A percentile compares a stretch with the other conserved stretches of the same genome.
Evolutionary conservation across 2,797 vertebrate species (phyloP).

Genomic region (Rhinoraja longicauda): DNA sequence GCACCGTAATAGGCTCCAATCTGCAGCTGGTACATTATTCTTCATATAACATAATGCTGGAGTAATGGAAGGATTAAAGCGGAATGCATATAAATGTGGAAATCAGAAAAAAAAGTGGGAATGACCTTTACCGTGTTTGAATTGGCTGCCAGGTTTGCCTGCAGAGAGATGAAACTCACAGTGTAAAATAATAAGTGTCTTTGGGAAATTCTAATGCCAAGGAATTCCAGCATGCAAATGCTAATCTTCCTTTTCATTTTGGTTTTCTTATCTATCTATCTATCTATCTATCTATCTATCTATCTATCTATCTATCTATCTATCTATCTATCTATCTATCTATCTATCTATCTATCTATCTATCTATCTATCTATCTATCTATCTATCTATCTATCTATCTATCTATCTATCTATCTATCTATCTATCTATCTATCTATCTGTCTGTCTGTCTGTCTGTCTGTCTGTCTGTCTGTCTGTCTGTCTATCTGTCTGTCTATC

Average conservation of each 20-base stretch:
- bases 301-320: too few relatives aligned
- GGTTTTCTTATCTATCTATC: neutral
- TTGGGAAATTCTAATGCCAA: neutral
- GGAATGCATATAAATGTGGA: neutral
- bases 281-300: too few relatives aligned
- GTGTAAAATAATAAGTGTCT: neutral
- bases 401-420: too few relatives aligned
- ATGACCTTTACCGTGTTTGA: neutral
- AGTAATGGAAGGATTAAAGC: neutral
- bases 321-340: too few relatives aligned
- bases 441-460: too few relatives aligned
- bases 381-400: too few relatives aligned
- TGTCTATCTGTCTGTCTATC: too few relatives aligned
- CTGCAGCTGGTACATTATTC: too few relatives aligned
- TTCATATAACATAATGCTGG: neutral
- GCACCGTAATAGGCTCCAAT: neutral
- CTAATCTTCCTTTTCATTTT: neutral
- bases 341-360: too few relatives aligned
- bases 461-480: too few relatives aligned
- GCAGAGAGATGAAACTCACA: neutral
- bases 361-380: too few relatives aligned
- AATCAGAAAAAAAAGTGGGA: neutral
- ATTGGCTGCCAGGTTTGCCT: neutral
- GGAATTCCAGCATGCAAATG: neutral
- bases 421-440: too few relatives aligned